Evolutionary conservation across 2,888 invertebrate species (phyloP).

Genomic region (Hermaeophaga mercurialis): DNA sequence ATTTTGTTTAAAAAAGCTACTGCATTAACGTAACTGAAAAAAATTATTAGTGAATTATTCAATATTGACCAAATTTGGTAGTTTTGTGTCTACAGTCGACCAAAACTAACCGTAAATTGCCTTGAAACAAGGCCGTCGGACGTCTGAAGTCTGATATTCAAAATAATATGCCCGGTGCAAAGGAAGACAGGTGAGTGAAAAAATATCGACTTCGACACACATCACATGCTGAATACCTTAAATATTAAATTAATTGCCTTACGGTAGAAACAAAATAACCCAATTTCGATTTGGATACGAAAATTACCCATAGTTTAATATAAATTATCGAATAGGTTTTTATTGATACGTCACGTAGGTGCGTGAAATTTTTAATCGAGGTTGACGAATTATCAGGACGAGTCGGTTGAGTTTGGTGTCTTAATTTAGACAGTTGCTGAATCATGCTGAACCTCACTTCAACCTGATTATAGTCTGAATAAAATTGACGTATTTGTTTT

Average conservation of each 20-base stretch:
- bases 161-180: slow-evolving; percentile 30
- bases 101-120: slow-evolving; percentile 2
- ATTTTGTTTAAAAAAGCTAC: too few relatives aligned
- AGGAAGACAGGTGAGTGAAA: slow-evolving; percentile 28
- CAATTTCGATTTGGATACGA: not conserved
- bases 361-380: slow-evolving; percentile 3
- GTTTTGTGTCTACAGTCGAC: too few relatives aligned
- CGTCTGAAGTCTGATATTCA: slow-evolving; percentile 14
- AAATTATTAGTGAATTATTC: too few relatives aligned
- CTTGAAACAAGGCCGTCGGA: slow-evolving; percentile 27
- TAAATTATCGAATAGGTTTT: not conserved
- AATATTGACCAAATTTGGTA: too few relatives aligned
- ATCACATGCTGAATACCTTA: slow-evolving; percentile 34
- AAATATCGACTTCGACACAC: slow-evolving; percentile 16
- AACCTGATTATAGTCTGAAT: too few relatives aligned
- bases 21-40: too few relatives aligned
- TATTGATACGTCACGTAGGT: slow-evolving; percentile 1
- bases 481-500: too few relatives aligned
- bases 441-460: too few relatives aligned
- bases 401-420: not conserved
- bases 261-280: slow-evolving; percentile 10
- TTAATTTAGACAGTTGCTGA: not conserved
- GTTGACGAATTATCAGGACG: slow-evolving; percentile 3
- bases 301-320: not conserved
- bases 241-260: slow-evolving; percentile 28